Evolutionary conservation across 2,888 invertebrate genomes (phyloP), one percentile per base, ranked within the genome.

Genomic region (Furcula furcula): DNA sequence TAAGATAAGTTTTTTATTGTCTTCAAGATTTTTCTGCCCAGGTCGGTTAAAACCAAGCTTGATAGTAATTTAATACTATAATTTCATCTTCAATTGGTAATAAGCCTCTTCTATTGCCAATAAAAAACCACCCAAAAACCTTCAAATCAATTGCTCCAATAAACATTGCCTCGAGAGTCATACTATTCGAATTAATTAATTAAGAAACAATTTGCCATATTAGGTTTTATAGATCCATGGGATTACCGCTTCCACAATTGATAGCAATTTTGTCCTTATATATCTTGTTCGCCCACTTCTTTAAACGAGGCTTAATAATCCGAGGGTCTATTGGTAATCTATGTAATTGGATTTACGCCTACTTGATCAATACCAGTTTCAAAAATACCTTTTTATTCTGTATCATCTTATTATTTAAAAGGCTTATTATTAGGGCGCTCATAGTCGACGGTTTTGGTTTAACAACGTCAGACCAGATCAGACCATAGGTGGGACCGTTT

Each of bases 181-280:
- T 50, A 47, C 45, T 36, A 44, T 44, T 38, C 31, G 39, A 65
- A 73, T 77, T 70, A 67, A 61, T 51, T 74, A 75, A 77, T 76
- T 71, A 66, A 65, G 60, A 45, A 40, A 62, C 68, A 65, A 66
- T 66, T 51, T 46, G 18, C 77, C 75, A 60, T 67, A 72, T 55
- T 63, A 40, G 76, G 76, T 29, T 51, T 56, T 63, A 58, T 47
- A 49, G 63, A 33, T 36, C 38, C 40, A 62, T 66, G 59, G 53
- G 63, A 64, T 44, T 37, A 39, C 39, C 35, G 22, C 30, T 31
- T 35, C n/a, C n/a, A 23, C 59, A 57, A 65, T 69, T 66, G 52
- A 48, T 55, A 28, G 45, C 55, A 58, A 67, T 63, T 56, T 43
- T 55, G 62, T 60, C 65, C 66, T 30, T 39, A 44, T 45, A 19